Evolutionary conservation across 1,140 invertebrate species (phyloP), one percentile per base, ranked within the genome.

Genomic region (Neodiprion virginianus): DNA sequence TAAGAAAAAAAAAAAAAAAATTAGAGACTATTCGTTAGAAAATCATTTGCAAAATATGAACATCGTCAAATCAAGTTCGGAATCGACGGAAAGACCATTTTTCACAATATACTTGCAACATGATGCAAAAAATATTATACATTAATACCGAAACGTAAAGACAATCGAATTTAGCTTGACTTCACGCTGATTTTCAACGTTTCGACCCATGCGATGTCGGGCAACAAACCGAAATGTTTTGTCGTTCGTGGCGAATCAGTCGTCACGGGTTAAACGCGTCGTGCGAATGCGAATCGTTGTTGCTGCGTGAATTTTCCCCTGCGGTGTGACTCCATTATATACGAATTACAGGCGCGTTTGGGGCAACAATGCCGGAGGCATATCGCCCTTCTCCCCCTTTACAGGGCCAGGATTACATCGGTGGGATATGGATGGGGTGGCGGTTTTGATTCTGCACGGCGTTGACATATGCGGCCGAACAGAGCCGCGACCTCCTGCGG

Each of bases 401-500:
- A 5, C 11, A 61, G 11, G 8, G 11, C 53, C n/a, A 8, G n/a
- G n/a, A 61, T 61, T 61, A 7, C 53, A 17, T 40, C 28, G 28
- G 28, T 5, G 5, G 5, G 5, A 40, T 40, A 3, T 61, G 53
- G 53, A 17, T 17, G 23, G 66, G 48, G 67, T 72, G 8, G 47
- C 47, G 11, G 28, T 14, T 11, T 48, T 2, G 48, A n/a, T 50
- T 14, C 48, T 21, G 49, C 49, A 61, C 71, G 40, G 48, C 48
- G 17, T 21, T 14, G 66, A 68, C 76, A 66, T 75, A 69, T 77
- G 65, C 53, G 69, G 69, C 71, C 61, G 3, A 14, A 61, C 53
- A 17, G n/a, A 40, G 28, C 28, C 28, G 11, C 53, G 53, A 61
- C 53, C 53, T 61, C 53, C 11, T 40, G 28, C 28, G 3, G n/a